Base-by-base conservation (phyloP, 2,113 vertebrate species). In the Chlorodrepanis virens region DNA sequence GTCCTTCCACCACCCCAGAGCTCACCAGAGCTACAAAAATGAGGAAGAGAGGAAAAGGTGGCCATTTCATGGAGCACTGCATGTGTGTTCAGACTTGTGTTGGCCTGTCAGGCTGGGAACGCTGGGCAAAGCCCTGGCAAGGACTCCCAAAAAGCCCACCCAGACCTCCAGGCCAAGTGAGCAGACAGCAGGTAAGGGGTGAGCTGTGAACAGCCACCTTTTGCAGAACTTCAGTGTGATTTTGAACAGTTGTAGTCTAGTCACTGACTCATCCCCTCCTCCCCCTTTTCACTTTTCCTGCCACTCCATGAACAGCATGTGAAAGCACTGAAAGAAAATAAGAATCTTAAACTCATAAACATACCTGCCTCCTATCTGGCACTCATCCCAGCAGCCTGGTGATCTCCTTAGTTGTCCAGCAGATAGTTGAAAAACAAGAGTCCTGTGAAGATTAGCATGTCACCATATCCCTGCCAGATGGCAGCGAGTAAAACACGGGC, bases 361-460 rank as follows among this genome's bases (percentile, higher is more conserved):
- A 98, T 98, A 98, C 98, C 98, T 98, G 98, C 97, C 97, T 98
- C 97, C 97, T 96, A 97, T 98, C 97, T 98, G 98, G 98, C 98
- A 97, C 80, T 89, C 91, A 54, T 97, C 97, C 97, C 94, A 97
- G 97, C 97, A 98, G 98, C 97, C 97, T 98, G 97, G 97, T 98
- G 98, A 98, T 98, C 98, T 98, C 97, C 95, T 98, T 97, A 97
- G 97, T 95, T 98, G 97, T 97, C 97, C 98, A 97, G 98, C 97
- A 97, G 97, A 98, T 97, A 98, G 97, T 76, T 97, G 97, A 98
- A 97, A 98, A 98, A 97, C 97, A 97, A 97, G 97, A 98, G 97
- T 97, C 97, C 97, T 97, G 97, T 96, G 98, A 98, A 98, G 97
- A 98, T 98, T 98, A 94, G 79, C 97, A 97, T 98, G 97, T 97